These are phyloP conservation scores for Echeneis naucrates DNA, from an alignment of 2,797 vertebrate species.

Conservation along the genomic window DNA sequence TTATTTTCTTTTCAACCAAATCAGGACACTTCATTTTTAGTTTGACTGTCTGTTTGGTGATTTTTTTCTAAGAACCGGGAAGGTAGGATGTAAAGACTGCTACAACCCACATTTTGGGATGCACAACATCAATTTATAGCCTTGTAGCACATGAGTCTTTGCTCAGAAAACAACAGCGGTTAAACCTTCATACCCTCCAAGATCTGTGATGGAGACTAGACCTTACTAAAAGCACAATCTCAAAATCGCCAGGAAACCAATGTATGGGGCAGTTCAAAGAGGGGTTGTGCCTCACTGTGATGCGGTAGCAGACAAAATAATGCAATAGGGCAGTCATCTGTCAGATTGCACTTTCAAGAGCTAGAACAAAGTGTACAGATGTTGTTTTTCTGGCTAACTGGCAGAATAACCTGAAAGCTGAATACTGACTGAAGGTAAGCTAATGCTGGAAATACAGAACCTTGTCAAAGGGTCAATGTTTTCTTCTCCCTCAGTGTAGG, in stretches of 20 bases:
- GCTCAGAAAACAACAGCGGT: background rate
- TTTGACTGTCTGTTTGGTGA: slow-evolving; percentile 18
- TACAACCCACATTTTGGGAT: background rate
- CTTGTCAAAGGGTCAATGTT: background rate
- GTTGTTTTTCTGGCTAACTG: background rate
- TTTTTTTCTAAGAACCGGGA: background rate
- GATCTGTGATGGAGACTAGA: background rate
- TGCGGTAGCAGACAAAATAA: slow-evolving; percentile 9
- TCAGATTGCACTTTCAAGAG: slow-evolving; percentile 10
- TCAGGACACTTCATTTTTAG: slow-evolving; percentile 13
- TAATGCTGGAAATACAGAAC: background rate
- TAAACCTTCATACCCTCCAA: background rate
- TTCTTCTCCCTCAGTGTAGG: background rate
- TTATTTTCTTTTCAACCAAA: background rate
- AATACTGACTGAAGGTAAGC: background rate
- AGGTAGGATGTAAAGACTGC: background rate
- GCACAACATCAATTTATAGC: background rate
- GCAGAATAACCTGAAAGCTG: slow-evolving; percentile 8
- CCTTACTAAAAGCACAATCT: slow-evolving; percentile 2
- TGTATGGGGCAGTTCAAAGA: slow-evolving; percentile 3
- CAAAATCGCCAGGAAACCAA: slow-evolving; percentile 24
- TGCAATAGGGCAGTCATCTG: slow-evolving; percentile 14
- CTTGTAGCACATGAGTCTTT: background rate
- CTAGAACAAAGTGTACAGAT: slow-evolving; percentile 32
- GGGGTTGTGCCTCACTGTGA: slow-evolving; percentile 12